Evolutionary conservation across 2,797 vertebrate genomes (phyloP).

Genomic region (Odontamblyopus lacepedii): DNA sequence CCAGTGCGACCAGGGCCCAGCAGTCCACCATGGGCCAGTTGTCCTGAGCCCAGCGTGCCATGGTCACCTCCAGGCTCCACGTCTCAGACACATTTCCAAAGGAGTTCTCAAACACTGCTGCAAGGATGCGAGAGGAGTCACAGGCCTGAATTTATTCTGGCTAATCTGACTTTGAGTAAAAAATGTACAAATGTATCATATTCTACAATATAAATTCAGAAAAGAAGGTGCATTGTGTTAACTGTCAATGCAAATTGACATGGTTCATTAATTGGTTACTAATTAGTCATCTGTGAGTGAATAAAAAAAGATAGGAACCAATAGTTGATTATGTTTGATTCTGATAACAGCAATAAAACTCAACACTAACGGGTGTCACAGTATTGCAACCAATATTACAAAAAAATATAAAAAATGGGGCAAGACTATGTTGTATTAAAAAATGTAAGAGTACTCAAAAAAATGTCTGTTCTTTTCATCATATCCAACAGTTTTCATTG

Average conservation of each 20-base stretch:
- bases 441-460: background rate
- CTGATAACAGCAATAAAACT: background rate
- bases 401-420: background rate
- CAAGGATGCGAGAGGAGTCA: constrained; percentile 4
- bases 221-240: too few species aligned
- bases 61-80: constrained; percentile 57
- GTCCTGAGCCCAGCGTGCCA: constrained; percentile 59
- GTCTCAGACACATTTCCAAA: constrained; percentile 48
- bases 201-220: too few species aligned
- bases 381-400: background rate
- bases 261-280: background rate
- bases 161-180: background rate
- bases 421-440: background rate
- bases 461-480: background rate
- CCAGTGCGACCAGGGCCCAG: constrained; percentile 59
- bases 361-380: background rate
- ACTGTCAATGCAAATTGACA: too few species aligned
- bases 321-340: background rate
- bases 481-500: background rate
- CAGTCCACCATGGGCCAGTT: constrained; percentile 53
- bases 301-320: background rate
- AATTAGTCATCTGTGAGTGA: background rate
- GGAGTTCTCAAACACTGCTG: constrained; percentile 57
- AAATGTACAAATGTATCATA: background rate
- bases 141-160: background rate